Percentiles rank a stretch among this genome's conserved stretches.
These are phyloP conservation scores for Taenaris catops DNA, from an alignment of 2,888 invertebrate species.

Conservation along the genomic window DNA sequence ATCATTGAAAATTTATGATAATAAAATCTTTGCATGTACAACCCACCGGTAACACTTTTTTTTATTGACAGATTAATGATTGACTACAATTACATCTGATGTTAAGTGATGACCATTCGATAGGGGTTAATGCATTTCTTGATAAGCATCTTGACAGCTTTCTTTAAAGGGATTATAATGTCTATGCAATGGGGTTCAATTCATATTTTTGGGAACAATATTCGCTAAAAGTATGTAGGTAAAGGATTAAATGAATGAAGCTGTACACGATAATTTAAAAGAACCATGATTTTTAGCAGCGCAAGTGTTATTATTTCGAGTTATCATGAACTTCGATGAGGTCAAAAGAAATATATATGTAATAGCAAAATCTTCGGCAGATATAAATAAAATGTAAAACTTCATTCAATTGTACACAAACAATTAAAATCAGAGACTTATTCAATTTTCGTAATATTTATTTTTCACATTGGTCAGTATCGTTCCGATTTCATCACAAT, in stretches of 20 bases:
- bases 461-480: constrained; percentile 74
- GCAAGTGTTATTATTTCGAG: too few relatives aligned
- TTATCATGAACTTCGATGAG: too few relatives aligned
- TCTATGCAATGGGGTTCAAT: constrained; percentile 8
- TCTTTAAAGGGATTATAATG: constrained; percentile 27
- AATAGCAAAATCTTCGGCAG: too few relatives aligned
- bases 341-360: too few relatives aligned
- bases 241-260: constrained; percentile 36
- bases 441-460: constrained; percentile 66
- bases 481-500: constrained; percentile 61
- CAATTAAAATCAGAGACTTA: constrained; percentile 37
- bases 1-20: too few relatives aligned
- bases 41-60: too few relatives aligned
- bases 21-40: too few relatives aligned
- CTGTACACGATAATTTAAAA: constrained; percentile 11
- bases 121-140: constrained; percentile 55
- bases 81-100: too few relatives aligned
- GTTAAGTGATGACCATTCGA: constrained; percentile 61
- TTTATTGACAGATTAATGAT: too few relatives aligned
- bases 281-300: too few relatives aligned
- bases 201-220: constrained; percentile 5
- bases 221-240: constrained; percentile 11
- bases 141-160: constrained; percentile 78
- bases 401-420: constrained; percentile 38
- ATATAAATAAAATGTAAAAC: too few relatives aligned